Percentiles rank a stretch among this genome's conserved stretches.
These are phyloP conservation scores for Blera fallax DNA, from an alignment of 2,888 invertebrate genomes.

Conservation along the genomic window DNA sequence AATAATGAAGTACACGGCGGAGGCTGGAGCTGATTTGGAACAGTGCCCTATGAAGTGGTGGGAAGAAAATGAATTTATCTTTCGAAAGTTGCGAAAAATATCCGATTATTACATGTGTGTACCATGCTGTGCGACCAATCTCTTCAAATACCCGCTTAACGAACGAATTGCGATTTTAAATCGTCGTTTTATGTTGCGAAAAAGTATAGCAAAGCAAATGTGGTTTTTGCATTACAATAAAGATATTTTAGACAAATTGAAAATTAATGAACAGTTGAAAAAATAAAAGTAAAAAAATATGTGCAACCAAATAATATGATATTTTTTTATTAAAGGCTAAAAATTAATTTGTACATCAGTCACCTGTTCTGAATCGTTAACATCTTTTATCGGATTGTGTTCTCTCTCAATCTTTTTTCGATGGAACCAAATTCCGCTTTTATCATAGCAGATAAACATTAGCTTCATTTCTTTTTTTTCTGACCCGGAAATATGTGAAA, in stretches of 20 bases:
- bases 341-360: neutral
- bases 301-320: neutral
- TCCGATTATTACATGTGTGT: constrained; percentile 75
- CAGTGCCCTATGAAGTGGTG: constrained; percentile 77
- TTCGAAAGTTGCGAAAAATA: constrained; percentile 74
- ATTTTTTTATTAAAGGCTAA: too few relatives aligned
- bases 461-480: too few relatives aligned
- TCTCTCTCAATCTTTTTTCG: too few relatives aligned
- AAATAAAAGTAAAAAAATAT: constrained; percentile 16
- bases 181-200: constrained; percentile 63
- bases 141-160: constrained; percentile 44
- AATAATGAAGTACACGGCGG: constrained; percentile 74
- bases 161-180: constrained; percentile 30
- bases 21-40: constrained; percentile 75
- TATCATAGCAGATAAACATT: too few relatives aligned
- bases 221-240: constrained; percentile 60
- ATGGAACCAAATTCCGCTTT: too few relatives aligned
- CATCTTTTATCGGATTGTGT: too few relatives aligned
- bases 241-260: constrained; percentile 38
- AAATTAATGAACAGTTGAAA: constrained; percentile 8
- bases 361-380: too few relatives aligned
- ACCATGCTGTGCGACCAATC: constrained; percentile 74
- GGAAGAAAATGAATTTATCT: constrained; percentile 74
- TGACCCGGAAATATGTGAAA: too few relatives aligned
- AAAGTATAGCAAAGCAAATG: constrained; percentile 39